Conservation (phyloP, 2,113 vertebrate species). For the Grus americana region DNA sequence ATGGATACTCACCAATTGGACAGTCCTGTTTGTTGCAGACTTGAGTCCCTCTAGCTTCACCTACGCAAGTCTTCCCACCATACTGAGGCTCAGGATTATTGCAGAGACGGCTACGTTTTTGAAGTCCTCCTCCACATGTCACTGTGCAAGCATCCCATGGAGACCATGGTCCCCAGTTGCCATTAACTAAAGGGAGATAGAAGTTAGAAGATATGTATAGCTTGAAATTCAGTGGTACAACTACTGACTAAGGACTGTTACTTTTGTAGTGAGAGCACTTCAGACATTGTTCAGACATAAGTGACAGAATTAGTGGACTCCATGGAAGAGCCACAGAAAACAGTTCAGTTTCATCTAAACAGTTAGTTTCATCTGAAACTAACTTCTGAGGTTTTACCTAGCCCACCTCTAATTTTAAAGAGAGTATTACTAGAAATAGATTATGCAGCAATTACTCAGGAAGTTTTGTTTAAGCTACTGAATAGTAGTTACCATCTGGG, state of each 20-base stretch:
- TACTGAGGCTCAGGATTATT: slow-evolving; percentile 89
- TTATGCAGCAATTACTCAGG: background rate
- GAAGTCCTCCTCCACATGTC: slow-evolving; percentile 91
- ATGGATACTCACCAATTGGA: slow-evolving; percentile 76
- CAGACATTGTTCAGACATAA: background rate
- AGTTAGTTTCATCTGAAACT: background rate
- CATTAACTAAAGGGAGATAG: slow-evolving; percentile 81
- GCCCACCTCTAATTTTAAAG: background rate
- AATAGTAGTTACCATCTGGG: background rate
- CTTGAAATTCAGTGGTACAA: background rate
- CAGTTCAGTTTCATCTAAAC: background rate
- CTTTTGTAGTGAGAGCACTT: background rate
- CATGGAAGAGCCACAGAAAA: background rate
- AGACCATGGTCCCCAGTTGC: slow-evolving; percentile 97
- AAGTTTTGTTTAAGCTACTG: background rate
- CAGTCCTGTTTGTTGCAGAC: slow-evolving; percentile 89
- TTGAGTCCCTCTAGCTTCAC: slow-evolving; percentile 79
- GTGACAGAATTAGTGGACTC: background rate
- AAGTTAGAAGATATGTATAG: background rate
- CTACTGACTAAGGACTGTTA: background rate
- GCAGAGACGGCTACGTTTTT: slow-evolving; percentile 88
- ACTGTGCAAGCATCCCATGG: slow-evolving; percentile 91
- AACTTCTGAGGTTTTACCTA: background rate
- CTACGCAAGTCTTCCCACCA: slow-evolving; percentile 90
- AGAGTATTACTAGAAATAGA: background rate